Evolutionary conservation across 1,140 invertebrate species (phyloP), one percentile per base, ranked within the genome.

Genomic region (Macrobrachium rosenbergii): DNA sequence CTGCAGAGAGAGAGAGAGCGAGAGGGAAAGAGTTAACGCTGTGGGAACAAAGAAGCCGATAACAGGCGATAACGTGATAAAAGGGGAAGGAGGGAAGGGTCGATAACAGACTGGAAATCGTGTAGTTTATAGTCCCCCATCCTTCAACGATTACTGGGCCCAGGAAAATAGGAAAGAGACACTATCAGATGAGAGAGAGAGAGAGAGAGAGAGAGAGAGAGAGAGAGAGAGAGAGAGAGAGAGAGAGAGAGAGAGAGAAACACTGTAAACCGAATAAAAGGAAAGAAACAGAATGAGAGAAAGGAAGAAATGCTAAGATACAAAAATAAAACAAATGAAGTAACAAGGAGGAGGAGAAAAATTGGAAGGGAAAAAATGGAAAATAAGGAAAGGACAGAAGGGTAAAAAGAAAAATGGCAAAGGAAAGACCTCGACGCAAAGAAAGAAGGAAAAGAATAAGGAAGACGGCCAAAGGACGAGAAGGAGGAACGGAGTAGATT

Each of bases 171-270:
- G 52, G 52, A 52, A 52, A 52, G 52, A 52, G 52, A 52, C 52
- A 52, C 52, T 52, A 52, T 52, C 52, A 52, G 28, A 73, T 43
- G 19, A 73, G 69, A 73, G 69, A 73, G 69, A 73, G 69, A 73
- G 69, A 73, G 12, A 72, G n/a, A 72, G n/a, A 21, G 14, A 72
- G 67, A 17, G 14, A 72, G n/a, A 75, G 72, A 21, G 23, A 28
- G 45, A 77, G 75, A 58, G 43, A 58, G 43, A 77, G 28, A 58
- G 43, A 58, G 43, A 58, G 43, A 58, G 75, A 77, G 75, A 77
- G 75, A 77, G 75, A 77, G 75, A 77, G 75, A 77, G 75, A 77
- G 75, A 73, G 72, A 73, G 72, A 73, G 72, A 73, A 21, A 73
- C 14, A 16, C 14, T 16, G 14, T 8, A 52, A 52, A 52, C 52